Evolutionary conservation across 2,888 invertebrate species (phyloP), one percentile per base, ranked within the genome.

Genomic region (Diploptera punctata): DNA sequence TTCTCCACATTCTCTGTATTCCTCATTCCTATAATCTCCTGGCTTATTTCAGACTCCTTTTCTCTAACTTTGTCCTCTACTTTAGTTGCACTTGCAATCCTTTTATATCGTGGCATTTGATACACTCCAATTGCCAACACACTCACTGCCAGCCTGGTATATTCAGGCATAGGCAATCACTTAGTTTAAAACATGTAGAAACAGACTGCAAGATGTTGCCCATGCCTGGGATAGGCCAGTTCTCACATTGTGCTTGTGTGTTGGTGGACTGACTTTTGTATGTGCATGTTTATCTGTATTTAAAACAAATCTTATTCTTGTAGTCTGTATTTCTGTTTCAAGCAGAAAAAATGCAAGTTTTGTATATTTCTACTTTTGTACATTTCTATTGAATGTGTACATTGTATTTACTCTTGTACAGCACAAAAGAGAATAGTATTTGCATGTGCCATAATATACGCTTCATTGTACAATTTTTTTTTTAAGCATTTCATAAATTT

Each of bases 21-120:
- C 68, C 74, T 77, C 54, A 70, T 76, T 54, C 77, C 77, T 38
- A 65, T 77, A 68, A 74, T 77, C 24, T 77, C 78, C 61, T 77
- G 76, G 76, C 54, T 75, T 31, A 68, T 77, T 29, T 74, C 73
- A 44, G 75, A 67, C 18, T 76, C 75, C 18, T 52, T 71, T 26
- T 68, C 74, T 21, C 69, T 77, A 18, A 71, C 76, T 18, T 24
- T 75, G 21, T 74, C 75, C 60, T 75, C 76, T 33, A 49, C 74
- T 26, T 73, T 75, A 44, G 21, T 76, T 33, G 67, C 68, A 24
- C 29, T 73, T n/a, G 74, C 75, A 38, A 24, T 73, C 21, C 44
- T 74, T 26, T 26, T 74, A 19, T 72, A 72, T 67, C 68, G 71
- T n/a, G 67, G 68, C 67, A 33, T 75, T 24, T 75, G 70, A 74